phyloP scores from a whole-genome alignment of 2,888 invertebrate species.

The Venusia cambrica region DNA sequence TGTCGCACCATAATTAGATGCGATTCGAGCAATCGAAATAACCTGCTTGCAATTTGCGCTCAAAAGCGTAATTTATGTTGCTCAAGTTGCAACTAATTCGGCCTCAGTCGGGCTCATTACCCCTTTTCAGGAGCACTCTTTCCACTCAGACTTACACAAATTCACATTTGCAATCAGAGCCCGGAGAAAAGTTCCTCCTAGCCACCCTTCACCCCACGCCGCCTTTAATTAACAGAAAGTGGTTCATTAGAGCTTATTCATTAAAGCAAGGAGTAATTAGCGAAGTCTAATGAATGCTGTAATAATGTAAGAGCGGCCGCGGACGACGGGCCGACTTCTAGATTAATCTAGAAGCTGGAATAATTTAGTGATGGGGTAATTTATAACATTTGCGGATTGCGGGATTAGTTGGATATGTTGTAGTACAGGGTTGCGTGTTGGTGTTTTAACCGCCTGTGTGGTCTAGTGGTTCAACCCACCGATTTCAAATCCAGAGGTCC shows the following conservation, averaged over 20 bases:
- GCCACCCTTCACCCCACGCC: slow-evolving; percentile 63
- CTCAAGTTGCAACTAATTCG: slow-evolving; percentile 70
- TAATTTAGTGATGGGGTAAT: slow-evolving; percentile 77
- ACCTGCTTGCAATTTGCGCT: slow-evolving; percentile 23
- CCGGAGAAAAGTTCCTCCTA: slow-evolving; percentile 72
- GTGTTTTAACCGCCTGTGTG: no score
- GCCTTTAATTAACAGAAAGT: slow-evolving; percentile 95
- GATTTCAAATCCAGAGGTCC: no score
- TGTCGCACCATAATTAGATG: no score
- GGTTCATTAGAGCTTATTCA: slow-evolving; percentile 95
- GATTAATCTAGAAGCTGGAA: slow-evolving; percentile 79
- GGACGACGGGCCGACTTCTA: slow-evolving; percentile 72
- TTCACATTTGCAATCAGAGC: slow-evolving; percentile 82
- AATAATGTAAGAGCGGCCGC: slow-evolving; percentile 86
- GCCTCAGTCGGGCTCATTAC: slow-evolving; percentile 73
- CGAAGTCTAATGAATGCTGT: slow-evolving; percentile 92
- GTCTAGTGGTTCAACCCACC: no score
- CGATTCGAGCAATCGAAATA: slow-evolving; percentile 19
- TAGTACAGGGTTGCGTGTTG: no score
- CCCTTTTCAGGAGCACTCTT: slow-evolving; percentile 78
- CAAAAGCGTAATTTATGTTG: slow-evolving; percentile 44
- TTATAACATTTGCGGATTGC: slow-evolving; percentile 72
- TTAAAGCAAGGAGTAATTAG: slow-evolving; percentile 95
- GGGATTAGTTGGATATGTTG: slow-evolving; percentile 51
- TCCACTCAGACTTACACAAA: slow-evolving; percentile 79